phyloP scores from a whole-genome alignment of 2,113 vertebrate species.

The Tyrannus savana region DNA sequence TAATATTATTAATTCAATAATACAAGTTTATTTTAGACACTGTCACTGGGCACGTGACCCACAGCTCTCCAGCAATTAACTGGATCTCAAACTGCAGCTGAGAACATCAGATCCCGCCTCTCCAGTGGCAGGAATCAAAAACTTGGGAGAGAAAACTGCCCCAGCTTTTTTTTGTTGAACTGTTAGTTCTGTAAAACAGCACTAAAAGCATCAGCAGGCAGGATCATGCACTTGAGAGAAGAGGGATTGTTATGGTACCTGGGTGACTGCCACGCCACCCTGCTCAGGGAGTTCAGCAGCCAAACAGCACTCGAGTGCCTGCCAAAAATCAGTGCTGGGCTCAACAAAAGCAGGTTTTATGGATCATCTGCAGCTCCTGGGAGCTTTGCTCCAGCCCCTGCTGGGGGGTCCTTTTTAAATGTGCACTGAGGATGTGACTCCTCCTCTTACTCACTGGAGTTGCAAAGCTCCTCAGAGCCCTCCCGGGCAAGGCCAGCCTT shows the following conservation, averaged over 20 bases:
- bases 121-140: neutral
- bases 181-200: neutral
- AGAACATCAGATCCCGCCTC: neutral
- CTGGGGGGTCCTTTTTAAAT: no score
- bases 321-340: neutral
- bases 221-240: neutral
- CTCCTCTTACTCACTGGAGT: fast-evolving
- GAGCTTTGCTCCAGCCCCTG: neutral
- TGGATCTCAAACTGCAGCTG: neutral
- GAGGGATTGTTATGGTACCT: neutral
- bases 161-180: neutral
- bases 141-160: neutral
- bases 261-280: neutral
- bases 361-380: neutral
- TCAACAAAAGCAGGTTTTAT: neutral
- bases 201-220: neutral
- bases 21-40: neutral
- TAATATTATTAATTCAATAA: neutral
- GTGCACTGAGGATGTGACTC: no score
- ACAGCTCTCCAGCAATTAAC: neutral
- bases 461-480: neutral
- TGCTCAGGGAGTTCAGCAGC: neutral
- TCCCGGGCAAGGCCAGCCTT: neutral
- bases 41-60: neutral
- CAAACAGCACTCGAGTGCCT: neutral